Evolutionary conservation across 2,113 vertebrate species (phyloP).

Genomic region (Climacteris rufus): DNA sequence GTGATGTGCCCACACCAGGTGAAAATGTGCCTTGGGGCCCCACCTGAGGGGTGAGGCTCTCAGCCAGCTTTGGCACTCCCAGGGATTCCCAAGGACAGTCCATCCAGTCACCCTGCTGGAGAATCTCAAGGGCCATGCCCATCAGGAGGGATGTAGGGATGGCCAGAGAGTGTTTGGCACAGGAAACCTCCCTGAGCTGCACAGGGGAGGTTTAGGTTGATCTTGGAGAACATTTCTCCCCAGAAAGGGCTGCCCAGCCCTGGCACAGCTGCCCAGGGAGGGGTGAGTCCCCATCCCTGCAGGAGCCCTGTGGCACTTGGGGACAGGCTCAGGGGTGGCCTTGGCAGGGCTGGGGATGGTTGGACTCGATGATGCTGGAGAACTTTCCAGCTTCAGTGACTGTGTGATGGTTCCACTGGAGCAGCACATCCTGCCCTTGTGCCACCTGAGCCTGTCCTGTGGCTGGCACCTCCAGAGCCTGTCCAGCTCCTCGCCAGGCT

Average conservation of each 20-base stretch:
- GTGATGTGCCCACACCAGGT: accelerated
- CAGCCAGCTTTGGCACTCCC: background rate
- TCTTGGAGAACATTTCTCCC: background rate
- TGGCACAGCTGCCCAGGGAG: background rate
- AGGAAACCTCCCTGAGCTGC: background rate
- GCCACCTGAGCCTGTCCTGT: background rate
- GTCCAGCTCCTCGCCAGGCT: background rate
- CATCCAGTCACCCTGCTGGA: background rate
- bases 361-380: background rate
- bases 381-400: background rate
- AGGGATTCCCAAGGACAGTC: background rate
- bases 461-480: background rate
- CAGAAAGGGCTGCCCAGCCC: background rate
- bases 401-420: background rate
- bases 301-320: accelerated
- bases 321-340: background rate
- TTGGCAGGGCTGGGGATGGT: background rate
- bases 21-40: background rate
- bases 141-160: accelerated
- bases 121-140: accelerated
- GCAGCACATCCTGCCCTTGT: background rate
- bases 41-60: background rate
- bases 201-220: background rate
- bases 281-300: background rate
- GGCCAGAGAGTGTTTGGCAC: background rate